Base-by-base conservation (phyloP, 2,797 vertebrate genomes). In the Pipistrellus pygmaeus region DNA sequence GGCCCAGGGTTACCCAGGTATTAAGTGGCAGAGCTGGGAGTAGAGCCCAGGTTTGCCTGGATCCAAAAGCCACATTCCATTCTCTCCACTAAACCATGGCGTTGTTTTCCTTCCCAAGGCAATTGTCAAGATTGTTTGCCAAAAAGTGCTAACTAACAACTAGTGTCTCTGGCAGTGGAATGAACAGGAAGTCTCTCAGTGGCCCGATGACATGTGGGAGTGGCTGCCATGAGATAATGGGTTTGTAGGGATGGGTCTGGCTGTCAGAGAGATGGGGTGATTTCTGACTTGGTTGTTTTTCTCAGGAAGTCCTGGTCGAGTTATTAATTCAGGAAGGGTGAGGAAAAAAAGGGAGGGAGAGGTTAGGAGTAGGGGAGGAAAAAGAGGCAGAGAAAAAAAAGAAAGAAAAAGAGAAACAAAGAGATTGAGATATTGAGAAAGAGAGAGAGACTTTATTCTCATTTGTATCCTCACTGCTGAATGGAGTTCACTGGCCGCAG, bases 221-320 rank as follows among this genome's bases (percentile, higher is more conserved):
- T 85, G 71, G 72, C 90, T 77, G 75, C 66, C 85, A 25, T 84
- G 90, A 96, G 89, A 95, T 90, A 69, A 69, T 0, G 81, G 73
- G 21, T 55, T 62, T 71, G 81, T 5, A 82, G 88, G 75, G 76
- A 30, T 68, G 82, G 87, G 75, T 15, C 32, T 32, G 76, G 82
- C 87, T 90, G 46, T 84, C 89, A 81, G 66, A 68, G 85, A 90
- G 44, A n/a, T 0, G 0, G 55, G 23, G 78, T 93, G 93, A 91
- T 91, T 93, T 96, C 90, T 96, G 71, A 71, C 62, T 80, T 75
- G n/a, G 85, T 64, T 95, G 38, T 86, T 96, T 96, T 73, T 66
- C 93, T 97, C 85, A 91, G 94, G 91, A 95, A 73, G 78, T 96
- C 62, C 32, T 90, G 44, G n/a, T 90, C n/a, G 48, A 51, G 55